Base-by-base conservation (phyloP, 53 echinoderm and acorn worm species). In the Actinopyga echinites region DNA sequence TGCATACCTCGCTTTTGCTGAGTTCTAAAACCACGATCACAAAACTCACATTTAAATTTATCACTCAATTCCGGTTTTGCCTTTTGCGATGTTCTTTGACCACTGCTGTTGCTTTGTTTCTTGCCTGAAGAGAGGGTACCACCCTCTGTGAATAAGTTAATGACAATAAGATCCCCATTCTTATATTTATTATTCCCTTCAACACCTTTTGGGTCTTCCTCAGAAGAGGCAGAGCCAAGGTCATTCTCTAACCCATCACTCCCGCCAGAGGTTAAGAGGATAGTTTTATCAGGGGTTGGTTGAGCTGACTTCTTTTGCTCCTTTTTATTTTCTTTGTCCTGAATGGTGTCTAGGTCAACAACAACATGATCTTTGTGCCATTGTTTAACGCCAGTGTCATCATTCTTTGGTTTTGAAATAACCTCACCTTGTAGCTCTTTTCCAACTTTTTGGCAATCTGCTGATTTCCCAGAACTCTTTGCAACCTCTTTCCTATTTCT, bases 161-260 rank as follows among this genome's bases (percentile, higher is more conserved):
- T 80, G 62, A 80, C 81, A 13, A 80, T 80, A 36, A 80, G 81
- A 40, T 80, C 81, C 11, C 81, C 81, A 36, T 38, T 77, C 6
- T 77, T 77, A 30, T 77, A 77, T 32, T 21, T 55, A 30, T 77
- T 32, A 5, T 49, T 30, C 56, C 54, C 54, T 56, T 32, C 56
- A 21, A 8, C 0, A 29, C 29, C 25, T 43, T 59, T 44, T 2
- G 58, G 12, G 30, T 56, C 79, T 23, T 80, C 81, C 35, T 59
- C 40, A 23, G 36, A 37, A 2, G 60, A 36, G 15, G 30, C n/a
- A 28, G 24, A 33, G 13, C 37, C 62, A 5, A 20, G 21, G 29
- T 31, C 79, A 38, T 80, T 62, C 13, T 80, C 81, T 22, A 62
- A 52, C 28, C 49, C 21, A 13, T 56, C 44, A 4, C 56, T 55